These are phyloP conservation scores for Myodes glareolus DNA, from an alignment of 2,113 vertebrate species.

Conservation along the genomic window DNA sequence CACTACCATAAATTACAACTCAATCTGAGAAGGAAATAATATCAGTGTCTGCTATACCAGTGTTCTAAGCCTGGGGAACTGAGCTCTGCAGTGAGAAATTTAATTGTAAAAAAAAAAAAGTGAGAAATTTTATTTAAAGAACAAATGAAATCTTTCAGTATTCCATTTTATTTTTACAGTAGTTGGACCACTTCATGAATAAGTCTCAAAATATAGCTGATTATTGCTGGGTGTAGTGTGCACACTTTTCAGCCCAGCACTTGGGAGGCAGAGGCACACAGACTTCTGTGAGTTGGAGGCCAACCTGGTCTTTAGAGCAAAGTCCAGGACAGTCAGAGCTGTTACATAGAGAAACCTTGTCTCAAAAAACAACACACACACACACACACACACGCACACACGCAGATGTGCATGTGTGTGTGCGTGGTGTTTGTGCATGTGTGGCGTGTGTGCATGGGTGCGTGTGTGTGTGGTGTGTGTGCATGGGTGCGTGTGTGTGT, in stretches of 20 bases:
- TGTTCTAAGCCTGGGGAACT: not conserved
- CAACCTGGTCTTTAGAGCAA: not conserved
- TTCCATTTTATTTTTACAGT: not conserved
- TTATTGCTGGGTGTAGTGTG: not conserved
- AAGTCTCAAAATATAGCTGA: not conserved
- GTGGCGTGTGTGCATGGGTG: no score
- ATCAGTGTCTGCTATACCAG: not conserved
- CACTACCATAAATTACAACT: conserved; percentile 49
- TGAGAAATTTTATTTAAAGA: not conserved
- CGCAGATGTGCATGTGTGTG: no score
- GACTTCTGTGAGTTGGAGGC: not conserved
- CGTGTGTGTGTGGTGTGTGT: no score
- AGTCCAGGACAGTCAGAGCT: not conserved
- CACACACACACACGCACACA: no score
- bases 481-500: no score
- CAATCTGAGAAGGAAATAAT: conserved; percentile 2
- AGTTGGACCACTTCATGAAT: not conserved
- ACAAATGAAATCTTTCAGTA: not conserved
- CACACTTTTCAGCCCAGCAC: no score
- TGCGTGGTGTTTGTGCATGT: no score
- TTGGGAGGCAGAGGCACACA: no score
- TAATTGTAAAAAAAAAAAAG: not conserved
- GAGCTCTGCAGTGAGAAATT: not conserved
- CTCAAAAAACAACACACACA: not conserved
- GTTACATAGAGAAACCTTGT: not conserved